Percentiles rank a stretch among this genome's conserved stretches.
Evolutionary conservation across 2,797 vertebrate species (phyloP).

Genomic region (Pseudochromis fuscus): DNA sequence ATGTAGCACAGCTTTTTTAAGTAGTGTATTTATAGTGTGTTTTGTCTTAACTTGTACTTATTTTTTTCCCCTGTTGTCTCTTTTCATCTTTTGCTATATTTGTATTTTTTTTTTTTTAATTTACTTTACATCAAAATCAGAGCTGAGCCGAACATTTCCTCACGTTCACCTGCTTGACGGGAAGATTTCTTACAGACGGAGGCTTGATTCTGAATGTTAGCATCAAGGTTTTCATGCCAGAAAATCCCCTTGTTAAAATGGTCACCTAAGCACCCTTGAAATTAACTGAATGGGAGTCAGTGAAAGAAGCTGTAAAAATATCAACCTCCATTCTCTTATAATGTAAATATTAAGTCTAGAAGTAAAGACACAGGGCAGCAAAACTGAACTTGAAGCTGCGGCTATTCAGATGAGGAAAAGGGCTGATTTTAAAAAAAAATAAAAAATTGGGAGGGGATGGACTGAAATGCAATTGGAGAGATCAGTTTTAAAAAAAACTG

Average conservation of each 20-base stretch:
- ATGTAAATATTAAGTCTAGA: constrained; percentile 68
- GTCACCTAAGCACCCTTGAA: constrained; percentile 57
- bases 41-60: constrained; percentile 75
- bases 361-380: constrained; percentile 32
- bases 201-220: constrained; percentile 51
- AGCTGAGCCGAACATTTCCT: constrained; percentile 38
- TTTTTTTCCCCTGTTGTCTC: constrained; percentile 52
- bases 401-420: constrained; percentile 49
- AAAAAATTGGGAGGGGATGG: constrained; percentile 2
- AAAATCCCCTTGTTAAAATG: constrained; percentile 44
- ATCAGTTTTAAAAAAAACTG: constrained; percentile 60
- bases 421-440: constrained; percentile 49
- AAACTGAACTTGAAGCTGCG: constrained; percentile 29
- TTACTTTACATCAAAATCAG: constrained; percentile 28
- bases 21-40: constrained; percentile 82
- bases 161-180: constrained; percentile 42
- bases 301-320: constrained; percentile 38
- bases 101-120: constrained; percentile 37
- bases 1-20: constrained; percentile 72
- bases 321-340: constrained; percentile 27
- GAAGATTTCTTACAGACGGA: constrained; percentile 43
- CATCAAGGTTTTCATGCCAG: constrained; percentile 52
- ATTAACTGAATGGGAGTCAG: constrained; percentile 45
- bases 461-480: constrained; percentile 67
- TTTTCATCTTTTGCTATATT: constrained; percentile 69